Evolutionary conservation across 2,888 invertebrate genomes (phyloP), one percentile per base, ranked within the genome.

Genomic region (Cotesia congregata): DNA sequence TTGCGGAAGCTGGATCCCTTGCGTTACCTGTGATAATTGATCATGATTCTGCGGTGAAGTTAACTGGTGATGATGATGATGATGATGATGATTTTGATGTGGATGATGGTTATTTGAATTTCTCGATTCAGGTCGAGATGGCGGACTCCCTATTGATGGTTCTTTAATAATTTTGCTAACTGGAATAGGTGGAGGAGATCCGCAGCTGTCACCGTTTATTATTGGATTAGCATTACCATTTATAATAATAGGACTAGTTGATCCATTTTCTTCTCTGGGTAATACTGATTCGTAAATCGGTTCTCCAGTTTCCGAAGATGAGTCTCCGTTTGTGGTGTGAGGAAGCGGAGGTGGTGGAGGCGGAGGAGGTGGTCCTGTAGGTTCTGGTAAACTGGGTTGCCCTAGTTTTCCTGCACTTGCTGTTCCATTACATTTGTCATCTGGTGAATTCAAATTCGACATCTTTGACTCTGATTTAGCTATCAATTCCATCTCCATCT

Each of bases 261-360:
- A 83, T 30, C 84, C 85, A 67, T 83, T 89, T 59, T 93, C 93
- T 65, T 93, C 94, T 5, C 95, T 91, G 1, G 95, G 95, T 80
- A 95, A 91, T 5, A 96, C 95, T 0, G 96, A 93, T 87, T 97
- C 96, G 87, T 97, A 97, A 81, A 97, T 97, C 0, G 96, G 96
- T 88, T 95, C 94, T 78, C 92, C 92, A 72, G 88, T 87, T 9
- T 85, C 85, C 3, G 81, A 81, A 6, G 86, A 80, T 0, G 86
- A 83, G 74, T 72, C 81, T 38, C 75, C 80, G 20, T 78, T 83
- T 17, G 69, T 68, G n/a, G 78, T 71, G 82, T 30, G 88, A 0
- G 90, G 87, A 1, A 91, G 85, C 50, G 91, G 91, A 1, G 92
- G 92, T 78, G 92, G 92, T 0, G 92, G 92, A 68, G 93, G 94